phyloP scores from a whole-genome alignment of 2,113 vertebrate species.

The Paradoxurus hermaphroditus region DNA sequence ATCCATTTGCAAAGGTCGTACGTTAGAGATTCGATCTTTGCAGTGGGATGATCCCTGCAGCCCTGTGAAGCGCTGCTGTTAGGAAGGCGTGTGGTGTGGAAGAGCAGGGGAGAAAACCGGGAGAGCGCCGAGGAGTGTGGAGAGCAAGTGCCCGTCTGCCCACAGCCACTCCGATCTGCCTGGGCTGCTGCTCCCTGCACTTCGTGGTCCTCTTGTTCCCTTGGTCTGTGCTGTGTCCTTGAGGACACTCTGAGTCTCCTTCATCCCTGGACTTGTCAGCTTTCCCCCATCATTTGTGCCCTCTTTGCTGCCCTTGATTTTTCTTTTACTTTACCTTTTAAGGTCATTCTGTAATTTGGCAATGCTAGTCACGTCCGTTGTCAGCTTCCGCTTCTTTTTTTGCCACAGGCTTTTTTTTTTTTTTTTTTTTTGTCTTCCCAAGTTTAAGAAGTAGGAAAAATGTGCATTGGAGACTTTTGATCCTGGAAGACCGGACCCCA shows the following conservation, averaged over 20 bases:
- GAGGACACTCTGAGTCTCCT: neutral
- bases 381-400: neutral
- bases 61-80: neutral
- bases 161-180: neutral
- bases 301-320: neutral
- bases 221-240: neutral
- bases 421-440: neutral
- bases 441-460: neutral
- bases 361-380: neutral
- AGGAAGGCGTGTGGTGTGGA: neutral
- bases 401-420: neutral
- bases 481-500: neutral
- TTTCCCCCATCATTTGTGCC: neutral
- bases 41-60: neutral
- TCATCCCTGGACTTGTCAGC: neutral
- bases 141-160: accelerated
- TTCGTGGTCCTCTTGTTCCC: neutral
- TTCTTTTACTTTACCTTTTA: neutral
- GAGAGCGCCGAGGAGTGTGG: neutral
- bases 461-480: neutral
- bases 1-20: neutral
- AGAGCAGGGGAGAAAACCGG: neutral
- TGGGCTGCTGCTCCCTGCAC: neutral
- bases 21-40: neutral
- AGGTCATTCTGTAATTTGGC: neutral